Conservation (phyloP, 1,140 invertebrate species). For the Conopomorpha cramerella region DNA sequence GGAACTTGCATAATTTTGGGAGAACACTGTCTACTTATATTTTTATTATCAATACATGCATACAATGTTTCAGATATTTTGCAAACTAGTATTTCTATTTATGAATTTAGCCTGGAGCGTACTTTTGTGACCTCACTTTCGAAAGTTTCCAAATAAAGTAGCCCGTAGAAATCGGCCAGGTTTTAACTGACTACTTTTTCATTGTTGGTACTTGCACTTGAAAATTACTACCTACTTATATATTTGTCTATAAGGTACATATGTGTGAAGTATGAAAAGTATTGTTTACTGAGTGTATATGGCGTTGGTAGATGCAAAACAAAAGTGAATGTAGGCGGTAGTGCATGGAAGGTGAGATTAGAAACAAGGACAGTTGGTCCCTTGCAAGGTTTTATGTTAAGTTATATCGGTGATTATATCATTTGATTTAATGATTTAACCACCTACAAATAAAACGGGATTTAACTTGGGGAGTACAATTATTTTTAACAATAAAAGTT, state of each 20-base stretch:
- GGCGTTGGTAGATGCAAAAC: conserved; percentile 22
- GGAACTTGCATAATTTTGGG: too few species aligned
- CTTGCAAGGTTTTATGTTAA: neutral
- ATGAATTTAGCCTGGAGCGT: conserved; percentile 3
- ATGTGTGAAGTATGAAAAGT: too few species aligned
- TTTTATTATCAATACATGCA: too few species aligned
- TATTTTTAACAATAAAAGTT: neutral
- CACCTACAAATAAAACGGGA: neutral
- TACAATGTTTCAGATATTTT: too few species aligned
- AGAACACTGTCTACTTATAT: too few species aligned
- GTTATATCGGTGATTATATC: neutral
- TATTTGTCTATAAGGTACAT: neutral
- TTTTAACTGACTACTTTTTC: neutral
- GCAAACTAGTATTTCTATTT: too few species aligned
- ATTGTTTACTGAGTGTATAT: neutral
- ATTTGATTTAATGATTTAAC: neutral
- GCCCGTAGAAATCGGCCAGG: neutral
- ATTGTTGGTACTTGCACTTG: neutral
- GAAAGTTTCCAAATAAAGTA: conserved; percentile 21
- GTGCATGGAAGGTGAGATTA: conserved; percentile 12
- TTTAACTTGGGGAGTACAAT: too few species aligned
- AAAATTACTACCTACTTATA: neutral
- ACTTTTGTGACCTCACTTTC: conserved; percentile 28
- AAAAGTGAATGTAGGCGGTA: conserved; percentile 51
- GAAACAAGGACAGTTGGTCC: conserved; percentile 13